A percentile compares a stretch with the other conserved stretches of the same genome.
phyloP scores from a whole-genome alignment of 2,888 invertebrate species.

The Coleophora flavipennella region DNA sequence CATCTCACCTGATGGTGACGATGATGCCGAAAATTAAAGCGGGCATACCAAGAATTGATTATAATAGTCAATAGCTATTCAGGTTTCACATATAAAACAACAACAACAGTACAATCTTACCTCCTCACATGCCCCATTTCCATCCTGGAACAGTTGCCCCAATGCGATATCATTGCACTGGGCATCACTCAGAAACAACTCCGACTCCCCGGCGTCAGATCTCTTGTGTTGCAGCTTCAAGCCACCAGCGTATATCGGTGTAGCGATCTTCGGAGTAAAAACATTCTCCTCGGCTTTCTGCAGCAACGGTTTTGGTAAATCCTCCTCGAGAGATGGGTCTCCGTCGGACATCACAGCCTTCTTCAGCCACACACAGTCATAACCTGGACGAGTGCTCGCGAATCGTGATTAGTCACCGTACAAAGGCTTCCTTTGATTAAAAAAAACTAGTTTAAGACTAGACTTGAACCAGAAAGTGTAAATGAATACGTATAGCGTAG shows the following conservation, averaged over 20 bases:
- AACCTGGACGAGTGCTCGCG: too few relatives aligned
- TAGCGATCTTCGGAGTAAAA: slow-evolving; percentile 59
- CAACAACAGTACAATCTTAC: slow-evolving; percentile 24
- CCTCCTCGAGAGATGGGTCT: slow-evolving; percentile 66
- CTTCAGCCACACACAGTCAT: slow-evolving; percentile 5
- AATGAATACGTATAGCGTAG: too few relatives aligned
- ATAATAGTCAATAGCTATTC: too few relatives aligned
- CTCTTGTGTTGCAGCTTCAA: slow-evolving; percentile 53
- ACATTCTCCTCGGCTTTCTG: slow-evolving; percentile 57
- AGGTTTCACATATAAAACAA: too few relatives aligned
- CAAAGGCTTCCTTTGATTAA: too few relatives aligned
- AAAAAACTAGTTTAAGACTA: too few relatives aligned
- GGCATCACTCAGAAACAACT: slow-evolving; percentile 53
- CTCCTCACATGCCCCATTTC: slow-evolving; percentile 47
- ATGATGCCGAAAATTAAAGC: too few relatives aligned
- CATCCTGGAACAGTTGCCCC: slow-evolving; percentile 55
- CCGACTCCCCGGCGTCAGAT: slow-evolving; percentile 50
- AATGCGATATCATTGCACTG: slow-evolving; percentile 62
- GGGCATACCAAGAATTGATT: too few relatives aligned
- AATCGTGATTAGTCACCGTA: too few relatives aligned
- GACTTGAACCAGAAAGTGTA: background rate
- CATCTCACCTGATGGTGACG: too few relatives aligned
- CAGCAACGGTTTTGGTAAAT: slow-evolving; percentile 54
- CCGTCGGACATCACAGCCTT: slow-evolving; percentile 65
- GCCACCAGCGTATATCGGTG: slow-evolving; percentile 54